These are phyloP conservation scores for Gymnarchus niloticus DNA, from an alignment of 2,113 vertebrate genomes.

Conservation along the genomic window DNA sequence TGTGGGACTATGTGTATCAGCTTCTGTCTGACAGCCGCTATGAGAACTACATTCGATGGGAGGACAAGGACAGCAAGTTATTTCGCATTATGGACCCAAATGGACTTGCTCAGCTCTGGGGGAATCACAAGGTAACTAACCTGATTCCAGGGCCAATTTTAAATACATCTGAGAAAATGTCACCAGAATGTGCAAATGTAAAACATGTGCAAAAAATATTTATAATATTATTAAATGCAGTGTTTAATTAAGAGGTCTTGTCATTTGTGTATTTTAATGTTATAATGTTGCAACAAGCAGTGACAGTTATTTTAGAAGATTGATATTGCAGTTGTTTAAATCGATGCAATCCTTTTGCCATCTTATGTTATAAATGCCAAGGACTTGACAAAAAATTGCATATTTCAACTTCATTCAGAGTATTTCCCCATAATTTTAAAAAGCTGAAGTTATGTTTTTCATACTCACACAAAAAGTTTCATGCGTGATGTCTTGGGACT, in stretches of 20 bases:
- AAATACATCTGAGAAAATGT: neutral
- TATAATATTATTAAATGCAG: neutral
- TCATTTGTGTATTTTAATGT: neutral
- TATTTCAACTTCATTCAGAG: neutral
- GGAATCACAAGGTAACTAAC: conserved; percentile 89
- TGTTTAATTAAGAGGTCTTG: neutral
- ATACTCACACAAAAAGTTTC: neutral
- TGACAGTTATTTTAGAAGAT: neutral
- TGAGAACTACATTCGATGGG: conserved; percentile 99
- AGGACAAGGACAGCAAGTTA: conserved; percentile 90
- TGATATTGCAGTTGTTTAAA: neutral
- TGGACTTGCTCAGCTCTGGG: conserved; percentile 93
- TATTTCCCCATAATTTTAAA: too few species aligned
- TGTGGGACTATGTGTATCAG: conserved; percentile 99
- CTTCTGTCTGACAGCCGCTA: conserved; percentile 97
- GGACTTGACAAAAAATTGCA: neutral
- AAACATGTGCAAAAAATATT: neutral
- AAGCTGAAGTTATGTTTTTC: too few species aligned
- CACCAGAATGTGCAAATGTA: neutral
- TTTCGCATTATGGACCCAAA: conserved; percentile 99
- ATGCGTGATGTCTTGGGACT: neutral
- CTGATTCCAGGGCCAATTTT: neutral
- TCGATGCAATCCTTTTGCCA: neutral
- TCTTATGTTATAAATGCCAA: neutral
- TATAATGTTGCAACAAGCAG: neutral